A percentile compares a stretch with the other conserved stretches of the same genome.
Evolutionary conservation across 2,113 vertebrate species (phyloP).

Genomic region (Dinomys branickii): DNA sequence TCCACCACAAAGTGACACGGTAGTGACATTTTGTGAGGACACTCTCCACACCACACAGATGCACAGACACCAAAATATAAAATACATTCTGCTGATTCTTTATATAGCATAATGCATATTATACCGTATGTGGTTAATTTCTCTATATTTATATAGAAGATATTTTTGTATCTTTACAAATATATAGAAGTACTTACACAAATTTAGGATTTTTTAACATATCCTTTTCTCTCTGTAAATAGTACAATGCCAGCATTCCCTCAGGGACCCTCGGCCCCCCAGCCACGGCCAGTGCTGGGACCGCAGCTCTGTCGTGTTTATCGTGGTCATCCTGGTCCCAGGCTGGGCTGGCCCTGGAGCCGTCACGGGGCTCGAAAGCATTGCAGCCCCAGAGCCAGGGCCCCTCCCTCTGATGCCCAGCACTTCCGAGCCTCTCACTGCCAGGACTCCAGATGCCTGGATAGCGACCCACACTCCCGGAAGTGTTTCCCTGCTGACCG

Average conservation of each 20-base stretch:
- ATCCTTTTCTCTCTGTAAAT: neutral
- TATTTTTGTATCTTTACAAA: neutral
- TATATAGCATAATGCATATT: neutral
- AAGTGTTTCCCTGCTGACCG: rapidly evolving
- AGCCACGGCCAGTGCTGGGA: neutral
- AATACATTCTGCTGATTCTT: neutral
- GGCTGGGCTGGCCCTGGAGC: neutral
- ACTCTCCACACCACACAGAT: rapidly evolving
- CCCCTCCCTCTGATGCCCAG: neutral
- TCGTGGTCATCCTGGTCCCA: rapidly evolving
- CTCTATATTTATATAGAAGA: neutral
- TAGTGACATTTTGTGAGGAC: neutral
- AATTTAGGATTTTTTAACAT: neutral
- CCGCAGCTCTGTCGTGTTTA: neutral
- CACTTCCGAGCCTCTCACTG: neutral
- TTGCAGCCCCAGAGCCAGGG: neutral
- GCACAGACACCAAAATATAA: too few species aligned
- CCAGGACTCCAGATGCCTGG: neutral
- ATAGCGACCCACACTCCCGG: neutral
- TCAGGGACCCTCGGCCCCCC: neutral
- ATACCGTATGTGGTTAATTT: neutral
- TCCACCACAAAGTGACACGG: neutral
- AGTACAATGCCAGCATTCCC: neutral
- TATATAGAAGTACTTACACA: neutral
- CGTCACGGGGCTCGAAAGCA: neutral